A percentile compares a stretch with the other conserved stretches of the same genome.
Conservation (phyloP, 2,888 invertebrate genomes). For the Seladonia tumulorum region DNA sequence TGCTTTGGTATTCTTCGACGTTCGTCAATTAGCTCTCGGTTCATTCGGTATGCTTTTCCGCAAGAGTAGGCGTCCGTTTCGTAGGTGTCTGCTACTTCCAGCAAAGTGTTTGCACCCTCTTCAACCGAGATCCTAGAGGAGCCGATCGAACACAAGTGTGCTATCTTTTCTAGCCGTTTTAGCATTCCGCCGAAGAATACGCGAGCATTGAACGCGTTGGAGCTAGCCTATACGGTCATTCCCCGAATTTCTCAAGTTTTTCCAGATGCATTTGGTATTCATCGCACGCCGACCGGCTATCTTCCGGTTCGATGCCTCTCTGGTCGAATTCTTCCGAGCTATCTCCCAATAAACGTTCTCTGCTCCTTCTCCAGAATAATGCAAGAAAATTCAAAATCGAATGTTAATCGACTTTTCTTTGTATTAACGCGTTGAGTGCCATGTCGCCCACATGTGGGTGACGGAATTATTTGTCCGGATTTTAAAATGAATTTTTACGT, state of each 20-base stretch:
- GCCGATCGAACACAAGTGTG: neutral
- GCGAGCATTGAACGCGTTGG: neutral
- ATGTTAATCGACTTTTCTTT: too few relatives aligned
- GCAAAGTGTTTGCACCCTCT: neutral
- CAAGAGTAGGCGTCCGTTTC: neutral
- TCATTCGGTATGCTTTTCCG: neutral
- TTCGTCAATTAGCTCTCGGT: neutral
- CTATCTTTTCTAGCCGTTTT: neutral
- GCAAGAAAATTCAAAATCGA: too few relatives aligned
- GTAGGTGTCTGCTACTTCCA: too few relatives aligned
- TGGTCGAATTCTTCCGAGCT: neutral
- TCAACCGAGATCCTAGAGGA: neutral
- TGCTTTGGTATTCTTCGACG: neutral
- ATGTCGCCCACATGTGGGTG: too few relatives aligned
- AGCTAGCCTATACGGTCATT: neutral
- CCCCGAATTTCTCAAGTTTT: constrained; percentile 4
- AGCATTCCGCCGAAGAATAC: neutral
- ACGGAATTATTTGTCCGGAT: too few relatives aligned
- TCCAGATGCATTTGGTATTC: neutral
- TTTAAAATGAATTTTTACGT: too few relatives aligned
- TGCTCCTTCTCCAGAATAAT: neutral
- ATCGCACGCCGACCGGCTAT: neutral
- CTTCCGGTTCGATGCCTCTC: neutral
- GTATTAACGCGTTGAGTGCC: too few relatives aligned
- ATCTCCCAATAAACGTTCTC: neutral